Evolutionary conservation across 1,140 invertebrate genomes (phyloP).

Genomic region (Bombus huntii): DNA sequence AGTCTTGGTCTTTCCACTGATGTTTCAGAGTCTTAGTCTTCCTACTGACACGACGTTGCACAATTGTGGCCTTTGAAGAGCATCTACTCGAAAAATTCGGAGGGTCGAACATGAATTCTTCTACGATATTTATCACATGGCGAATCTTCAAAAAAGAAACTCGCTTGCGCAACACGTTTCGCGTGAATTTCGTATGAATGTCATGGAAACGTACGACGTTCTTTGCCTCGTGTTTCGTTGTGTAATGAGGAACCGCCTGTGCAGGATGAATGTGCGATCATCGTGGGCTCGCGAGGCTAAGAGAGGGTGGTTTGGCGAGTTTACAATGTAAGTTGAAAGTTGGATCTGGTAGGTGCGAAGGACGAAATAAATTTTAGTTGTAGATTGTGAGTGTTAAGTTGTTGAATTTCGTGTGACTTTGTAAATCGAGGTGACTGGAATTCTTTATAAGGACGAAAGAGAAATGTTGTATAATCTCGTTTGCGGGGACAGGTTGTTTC

Average conservation of each 20-base stretch:
- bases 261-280: neutral
- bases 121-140: too few species aligned
- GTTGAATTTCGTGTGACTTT: neutral
- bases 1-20: neutral
- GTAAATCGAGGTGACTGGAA: neutral
- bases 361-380: too few species aligned
- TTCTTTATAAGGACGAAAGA: neutral
- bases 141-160: neutral
- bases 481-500: neutral
- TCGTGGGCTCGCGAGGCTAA: neutral
- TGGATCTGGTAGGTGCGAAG: neutral
- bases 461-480: neutral
- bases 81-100: neutral
- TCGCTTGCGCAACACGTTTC: conserved; percentile 1
- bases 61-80: too few species aligned
- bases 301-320: neutral
- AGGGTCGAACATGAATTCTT: neutral
- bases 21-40: neutral
- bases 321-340: neutral
- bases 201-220: neutral
- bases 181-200: neutral
- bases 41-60: neutral
- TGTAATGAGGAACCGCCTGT: neutral
- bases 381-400: neutral
- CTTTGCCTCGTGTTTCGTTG: neutral